Evolutionary conservation across 1,140 invertebrate species (phyloP), one percentile per base, ranked within the genome.

Genomic region (Polyergus mexicanus): DNA sequence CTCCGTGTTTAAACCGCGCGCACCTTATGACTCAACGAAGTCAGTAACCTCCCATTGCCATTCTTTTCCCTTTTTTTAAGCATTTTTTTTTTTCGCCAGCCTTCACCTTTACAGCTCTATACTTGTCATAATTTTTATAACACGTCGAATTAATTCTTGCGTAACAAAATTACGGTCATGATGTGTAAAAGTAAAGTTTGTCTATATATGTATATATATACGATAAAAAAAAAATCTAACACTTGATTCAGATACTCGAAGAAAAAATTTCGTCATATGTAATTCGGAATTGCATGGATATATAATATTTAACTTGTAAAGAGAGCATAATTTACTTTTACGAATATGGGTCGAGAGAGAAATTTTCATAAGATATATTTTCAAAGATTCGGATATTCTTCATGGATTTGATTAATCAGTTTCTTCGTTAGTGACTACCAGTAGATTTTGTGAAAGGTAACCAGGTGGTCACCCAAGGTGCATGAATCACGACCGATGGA

Each of bases 11-110:
- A 84, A 91, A 75, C 85, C 56, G 41, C 47, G 62, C 75, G 65
- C 63, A 74, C 84, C 90, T 89, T 89, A 85, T 94, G 93, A 94
- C 92, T 94, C 93, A 92, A 91, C 90, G 81, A 88, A 92, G 92
- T 92, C 92, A 93, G 81, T 93, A 93, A 94, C 93, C 92, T 92
- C 90, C 66, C 81, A 58, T 28, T 54, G 65, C 66, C 63, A 62
- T 51, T 88, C 54, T 35, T 66, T 86, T 68, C 35, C 25, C 16
- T 51, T 56, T 56, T 47, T 87, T 38, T 58, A 1, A 72, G 32
- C 44, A 74, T 56, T 66, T 13, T 65, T 76, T n/a, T n/a, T 47
- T 28, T 38, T 8, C 22, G 16, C 13, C 25, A 19, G 19, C 16
- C 84, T 47, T 54, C 58, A n/a, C 56, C 51, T 62, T 65, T 41